phyloP scores from a whole-genome alignment of 2,888 invertebrate genomes.

The Latheticus oryzae region DNA sequence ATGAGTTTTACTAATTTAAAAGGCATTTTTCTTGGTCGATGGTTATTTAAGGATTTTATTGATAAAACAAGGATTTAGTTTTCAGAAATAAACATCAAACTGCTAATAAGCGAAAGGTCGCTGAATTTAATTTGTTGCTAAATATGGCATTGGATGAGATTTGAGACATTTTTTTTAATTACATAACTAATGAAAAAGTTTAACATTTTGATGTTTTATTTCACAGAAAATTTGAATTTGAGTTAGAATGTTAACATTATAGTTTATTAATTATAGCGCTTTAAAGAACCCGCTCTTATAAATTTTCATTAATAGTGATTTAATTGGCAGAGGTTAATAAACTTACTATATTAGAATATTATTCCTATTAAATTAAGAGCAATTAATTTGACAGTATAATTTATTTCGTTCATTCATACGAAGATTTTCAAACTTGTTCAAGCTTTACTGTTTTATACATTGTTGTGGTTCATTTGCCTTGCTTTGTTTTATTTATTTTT shows the following conservation, averaged over 20 bases:
- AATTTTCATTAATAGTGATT: constrained; percentile 15
- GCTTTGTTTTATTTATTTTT: constrained; percentile 28
- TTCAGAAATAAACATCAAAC: constrained; percentile 1
- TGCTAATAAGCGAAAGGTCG: constrained; percentile 23
- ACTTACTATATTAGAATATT: constrained; percentile 4
- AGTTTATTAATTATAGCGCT: constrained; percentile 17
- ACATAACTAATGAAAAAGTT: too few species aligned
- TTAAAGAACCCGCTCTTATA: constrained; percentile 7
- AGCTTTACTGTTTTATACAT: constrained; percentile 2
- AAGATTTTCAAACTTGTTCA: constrained; percentile 1
- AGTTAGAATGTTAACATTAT: too few species aligned
- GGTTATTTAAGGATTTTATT: constrained; percentile 8
- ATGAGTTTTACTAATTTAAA: constrained; percentile 17
- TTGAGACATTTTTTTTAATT: too few species aligned
- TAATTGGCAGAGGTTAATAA: constrained; percentile 21
- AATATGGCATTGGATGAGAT: constrained; percentile 20
- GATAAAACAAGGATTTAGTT: constrained; percentile 3
- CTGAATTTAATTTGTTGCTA: constrained; percentile 11
- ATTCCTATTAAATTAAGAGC: constrained; percentile 1
- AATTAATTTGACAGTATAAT: constrained; percentile 6
- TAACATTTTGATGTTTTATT: too few species aligned
- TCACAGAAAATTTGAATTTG: too few species aligned
- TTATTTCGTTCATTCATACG: constrained; percentile 1
- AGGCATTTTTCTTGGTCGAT: not conserved
- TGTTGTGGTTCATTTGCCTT: constrained; percentile 17